Evolutionary conservation across 1,140 invertebrate genomes (phyloP).

Genomic region (Drosophila oshimai): DNA sequence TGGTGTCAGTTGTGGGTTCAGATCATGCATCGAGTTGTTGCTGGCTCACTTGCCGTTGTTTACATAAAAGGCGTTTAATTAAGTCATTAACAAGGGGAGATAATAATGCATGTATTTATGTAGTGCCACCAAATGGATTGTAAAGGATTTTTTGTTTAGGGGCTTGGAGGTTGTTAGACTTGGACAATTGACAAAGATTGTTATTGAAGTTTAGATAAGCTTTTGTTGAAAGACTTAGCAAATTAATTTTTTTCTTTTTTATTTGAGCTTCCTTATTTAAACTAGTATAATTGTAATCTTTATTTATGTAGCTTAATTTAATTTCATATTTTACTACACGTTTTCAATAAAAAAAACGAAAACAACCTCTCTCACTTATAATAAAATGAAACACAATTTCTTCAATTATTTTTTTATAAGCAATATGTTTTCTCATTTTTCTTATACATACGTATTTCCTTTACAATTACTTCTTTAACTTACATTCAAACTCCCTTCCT

Average conservation of each 20-base stretch:
- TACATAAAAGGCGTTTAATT: conserved; percentile 67
- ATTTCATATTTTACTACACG: too few species aligned
- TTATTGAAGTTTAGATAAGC: too few species aligned
- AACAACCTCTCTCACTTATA: too few species aligned
- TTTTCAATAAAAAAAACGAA: too few species aligned
- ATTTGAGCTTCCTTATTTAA: too few species aligned
- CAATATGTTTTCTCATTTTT: background rate
- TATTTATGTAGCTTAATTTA: too few species aligned
- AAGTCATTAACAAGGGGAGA: conserved; percentile 65
- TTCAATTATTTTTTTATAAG: too few species aligned
- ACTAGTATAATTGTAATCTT: too few species aligned
- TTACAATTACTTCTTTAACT: background rate
- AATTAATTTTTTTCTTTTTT: too few species aligned
- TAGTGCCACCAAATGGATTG: background rate
- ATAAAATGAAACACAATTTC: too few species aligned
- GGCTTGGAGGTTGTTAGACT: background rate
- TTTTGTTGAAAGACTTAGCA: too few species aligned
- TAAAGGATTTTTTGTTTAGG: background rate
- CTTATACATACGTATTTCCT: background rate
- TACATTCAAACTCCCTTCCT: background rate
- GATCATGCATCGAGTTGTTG: conserved; percentile 56
- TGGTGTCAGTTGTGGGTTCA: conserved; percentile 42
- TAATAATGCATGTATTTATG: conserved; percentile 16
- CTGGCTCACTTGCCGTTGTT: conserved; percentile 31
- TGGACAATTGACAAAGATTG: background rate